phyloP scores from a whole-genome alignment of 2,797 vertebrate species.

The Tenualosa thibaudeaui region DNA sequence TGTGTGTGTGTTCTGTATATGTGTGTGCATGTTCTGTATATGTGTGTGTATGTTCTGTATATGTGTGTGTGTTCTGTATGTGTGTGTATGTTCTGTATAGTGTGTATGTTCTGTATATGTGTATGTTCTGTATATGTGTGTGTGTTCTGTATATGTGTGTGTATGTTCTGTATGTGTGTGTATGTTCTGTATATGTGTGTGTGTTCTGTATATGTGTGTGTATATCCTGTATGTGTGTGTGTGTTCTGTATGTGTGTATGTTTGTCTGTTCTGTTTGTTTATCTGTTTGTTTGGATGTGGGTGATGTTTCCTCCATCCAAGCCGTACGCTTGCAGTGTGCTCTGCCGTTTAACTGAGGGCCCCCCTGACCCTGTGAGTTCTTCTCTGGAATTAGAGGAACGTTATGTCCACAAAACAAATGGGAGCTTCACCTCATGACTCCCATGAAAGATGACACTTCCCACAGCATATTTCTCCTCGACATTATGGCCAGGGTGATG shows the following conservation, averaged over 20 bases:
- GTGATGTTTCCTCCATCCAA: not conserved
- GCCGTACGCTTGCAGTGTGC: slow-evolving; percentile 25
- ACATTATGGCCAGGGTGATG: slow-evolving; percentile 75
- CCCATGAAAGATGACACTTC: slow-evolving; percentile 72
- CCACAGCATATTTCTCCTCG: slow-evolving; percentile 71
- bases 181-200: too few relatives aligned
- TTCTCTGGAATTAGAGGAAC: slow-evolving; percentile 63
- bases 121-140: too few relatives aligned
- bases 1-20: too few relatives aligned
- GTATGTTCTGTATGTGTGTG: too few relatives aligned
- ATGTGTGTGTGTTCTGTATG: too few relatives aligned
- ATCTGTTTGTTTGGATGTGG: not conserved
- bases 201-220: too few relatives aligned
- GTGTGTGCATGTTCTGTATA: too few relatives aligned
- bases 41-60: too few relatives aligned
- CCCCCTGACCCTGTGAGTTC: slow-evolving; percentile 45
- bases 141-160: too few relatives aligned
- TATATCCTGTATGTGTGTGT: too few relatives aligned
- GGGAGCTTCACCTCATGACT: slow-evolving; percentile 64
- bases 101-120: too few relatives aligned
- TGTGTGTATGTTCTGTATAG: too few relatives aligned
- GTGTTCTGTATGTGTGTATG: not conserved
- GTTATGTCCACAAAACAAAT: slow-evolving; percentile 72
- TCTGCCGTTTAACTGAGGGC: slow-evolving; percentile 51
- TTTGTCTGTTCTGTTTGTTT: not conserved